Conservation (phyloP, 1,140 invertebrate species). For the Magallana angulata region DNA sequence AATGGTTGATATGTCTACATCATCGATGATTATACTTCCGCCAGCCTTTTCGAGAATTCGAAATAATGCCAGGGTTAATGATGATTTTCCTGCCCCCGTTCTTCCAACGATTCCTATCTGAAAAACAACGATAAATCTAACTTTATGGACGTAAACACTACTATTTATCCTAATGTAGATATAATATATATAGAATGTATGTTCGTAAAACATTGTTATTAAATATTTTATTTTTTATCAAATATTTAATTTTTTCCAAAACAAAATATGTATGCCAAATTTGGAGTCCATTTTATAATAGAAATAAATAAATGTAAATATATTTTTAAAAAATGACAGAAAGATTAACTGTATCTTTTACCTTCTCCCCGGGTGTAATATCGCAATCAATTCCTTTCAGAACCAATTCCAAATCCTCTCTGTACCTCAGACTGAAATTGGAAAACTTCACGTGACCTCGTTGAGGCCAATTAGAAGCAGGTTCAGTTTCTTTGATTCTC, state of each 20-base stretch:
- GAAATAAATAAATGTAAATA: too few species aligned
- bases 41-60: constrained; percentile 83
- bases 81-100: too few species aligned
- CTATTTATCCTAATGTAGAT: too few species aligned
- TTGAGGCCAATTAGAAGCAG: constrained; percentile 85
- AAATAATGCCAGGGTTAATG: constrained; percentile 81
- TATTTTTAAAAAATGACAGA: too few species aligned
- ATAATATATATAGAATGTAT: too few species aligned
- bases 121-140: constrained; percentile 69
- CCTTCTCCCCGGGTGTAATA: constrained; percentile 80
- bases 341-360: constrained; percentile 50
- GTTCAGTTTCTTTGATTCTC: constrained; percentile 42
- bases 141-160: too few species aligned
- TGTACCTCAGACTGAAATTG: constrained; percentile 81
- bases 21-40: constrained; percentile 94
- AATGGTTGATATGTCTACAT: constrained; percentile 89
- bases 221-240: too few species aligned
- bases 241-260: too few species aligned
- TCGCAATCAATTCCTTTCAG: constrained; percentile 71
- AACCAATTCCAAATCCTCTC: constrained; percentile 72
- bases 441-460: constrained; percentile 87
- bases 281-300: too few species aligned
- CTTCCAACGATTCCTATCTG: too few species aligned
- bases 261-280: too few species aligned
- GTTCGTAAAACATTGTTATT: too few species aligned